These are phyloP conservation scores for Myotis lucifugus DNA, from an alignment of 2,113 vertebrate genomes.

Conservation along the genomic window DNA sequence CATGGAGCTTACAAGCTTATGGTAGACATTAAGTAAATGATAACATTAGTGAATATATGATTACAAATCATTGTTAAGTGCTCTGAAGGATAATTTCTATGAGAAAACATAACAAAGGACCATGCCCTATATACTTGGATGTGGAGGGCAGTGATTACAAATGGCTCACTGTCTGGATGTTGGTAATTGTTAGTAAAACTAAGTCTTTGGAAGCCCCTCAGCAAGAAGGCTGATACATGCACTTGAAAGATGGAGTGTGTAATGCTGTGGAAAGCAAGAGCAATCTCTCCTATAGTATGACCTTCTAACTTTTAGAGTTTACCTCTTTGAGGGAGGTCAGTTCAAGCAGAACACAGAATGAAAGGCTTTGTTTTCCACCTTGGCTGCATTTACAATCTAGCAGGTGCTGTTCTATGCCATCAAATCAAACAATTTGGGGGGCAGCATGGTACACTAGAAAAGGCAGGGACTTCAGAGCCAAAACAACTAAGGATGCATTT, in stretches of 20 bases:
- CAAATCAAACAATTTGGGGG: not conserved
- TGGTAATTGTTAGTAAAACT: not conserved
- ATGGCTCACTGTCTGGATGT: not conserved
- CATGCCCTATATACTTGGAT: not conserved
- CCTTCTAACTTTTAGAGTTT: not conserved
- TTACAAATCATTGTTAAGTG: not conserved
- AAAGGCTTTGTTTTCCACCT: slow-evolving; percentile 22
- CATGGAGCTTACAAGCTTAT: not conserved
- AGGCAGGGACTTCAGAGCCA: not conserved
- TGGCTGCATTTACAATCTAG: not conserved
- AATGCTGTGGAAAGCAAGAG: not conserved
- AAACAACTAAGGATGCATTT: not conserved
- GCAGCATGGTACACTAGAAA: not conserved
- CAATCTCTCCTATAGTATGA: not conserved
- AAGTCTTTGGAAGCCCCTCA: not conserved
- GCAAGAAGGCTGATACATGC: not conserved
- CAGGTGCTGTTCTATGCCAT: not conserved
- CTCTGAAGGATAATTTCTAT: not conserved
- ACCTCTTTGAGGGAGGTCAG: not conserved
- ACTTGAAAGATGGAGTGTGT: slow-evolving; percentile 1
- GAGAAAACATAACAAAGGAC: not conserved
- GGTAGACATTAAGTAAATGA: not conserved
- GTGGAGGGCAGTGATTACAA: not conserved
- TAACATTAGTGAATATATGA: not conserved
- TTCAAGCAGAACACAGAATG: slow-evolving; percentile 5